phyloP scores from a whole-genome alignment of 2,797 vertebrate genomes.

The Pterois miles region DNA sequence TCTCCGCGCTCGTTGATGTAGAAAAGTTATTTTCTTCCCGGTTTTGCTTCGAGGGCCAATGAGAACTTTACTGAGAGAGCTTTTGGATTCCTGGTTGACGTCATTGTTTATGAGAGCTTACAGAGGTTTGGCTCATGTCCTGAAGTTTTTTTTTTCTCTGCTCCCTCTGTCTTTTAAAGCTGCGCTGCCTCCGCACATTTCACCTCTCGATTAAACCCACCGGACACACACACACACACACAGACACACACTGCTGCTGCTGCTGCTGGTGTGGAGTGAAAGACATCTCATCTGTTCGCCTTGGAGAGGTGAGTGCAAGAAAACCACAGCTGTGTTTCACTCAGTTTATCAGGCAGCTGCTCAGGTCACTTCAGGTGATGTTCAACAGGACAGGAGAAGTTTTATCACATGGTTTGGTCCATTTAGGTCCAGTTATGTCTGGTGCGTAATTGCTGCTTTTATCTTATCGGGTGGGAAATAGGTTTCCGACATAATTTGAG shows the following conservation, averaged over 20 bases:
- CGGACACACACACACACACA: constrained; percentile 15
- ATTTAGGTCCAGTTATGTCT: neutral
- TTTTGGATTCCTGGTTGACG: constrained; percentile 82
- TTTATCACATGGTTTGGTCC: neutral
- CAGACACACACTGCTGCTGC: neutral
- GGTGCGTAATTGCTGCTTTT: neutral
- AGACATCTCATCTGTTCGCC: constrained; percentile 44
- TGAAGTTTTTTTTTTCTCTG: constrained; percentile 2
- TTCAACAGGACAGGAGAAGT: neutral
- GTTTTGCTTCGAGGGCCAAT: constrained; percentile 27
- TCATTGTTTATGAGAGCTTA: constrained; percentile 81
- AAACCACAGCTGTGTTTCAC: neutral
- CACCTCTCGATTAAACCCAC: constrained; percentile 47
- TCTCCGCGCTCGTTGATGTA: neutral
- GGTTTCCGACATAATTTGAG: neutral
- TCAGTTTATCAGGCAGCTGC: neutral
- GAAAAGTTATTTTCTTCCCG: constrained; percentile 14
- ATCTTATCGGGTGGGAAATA: too few relatives aligned
- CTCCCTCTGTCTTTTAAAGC: constrained; percentile 74
- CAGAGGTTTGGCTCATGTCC: constrained; percentile 74
- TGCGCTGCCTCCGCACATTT: constrained; percentile 40
- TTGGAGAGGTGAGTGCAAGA: constrained; percentile 68
- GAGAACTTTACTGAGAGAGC: constrained; percentile 42
- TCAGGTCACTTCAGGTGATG: neutral
- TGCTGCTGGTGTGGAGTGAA: constrained; percentile 33